A percentile compares a stretch with the other conserved stretches of the same genome.
Evolutionary conservation across 2,797 vertebrate genomes (phyloP).

Genomic region (Molothrus ater): DNA sequence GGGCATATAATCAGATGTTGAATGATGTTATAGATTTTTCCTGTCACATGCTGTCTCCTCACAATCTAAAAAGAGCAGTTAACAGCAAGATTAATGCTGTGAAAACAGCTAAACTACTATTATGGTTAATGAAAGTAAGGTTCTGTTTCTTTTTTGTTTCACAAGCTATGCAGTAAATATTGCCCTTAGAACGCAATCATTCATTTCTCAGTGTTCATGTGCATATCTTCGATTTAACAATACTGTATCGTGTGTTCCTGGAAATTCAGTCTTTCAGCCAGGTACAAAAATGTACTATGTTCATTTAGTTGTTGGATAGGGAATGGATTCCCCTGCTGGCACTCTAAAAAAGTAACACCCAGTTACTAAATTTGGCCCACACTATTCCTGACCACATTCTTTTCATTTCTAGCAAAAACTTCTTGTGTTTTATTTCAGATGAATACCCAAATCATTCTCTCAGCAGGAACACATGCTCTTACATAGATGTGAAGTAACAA

Average conservation of each 20-base stretch:
- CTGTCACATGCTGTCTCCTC: slow-evolving; percentile 20
- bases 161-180: slow-evolving; percentile 12
- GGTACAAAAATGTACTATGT: not conserved
- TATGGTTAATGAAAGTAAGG: not conserved
- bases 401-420: not conserved
- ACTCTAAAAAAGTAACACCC: not conserved
- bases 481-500: fast-evolving
- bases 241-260: not conserved
- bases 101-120: slow-evolving; percentile 23
- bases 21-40: slow-evolving; percentile 45
- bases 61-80: slow-evolving; percentile 33
- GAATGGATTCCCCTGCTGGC: not conserved
- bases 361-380: not conserved
- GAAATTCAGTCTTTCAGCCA: not conserved
- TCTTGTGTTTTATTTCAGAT: not conserved
- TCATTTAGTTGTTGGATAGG: not conserved
- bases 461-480: not conserved
- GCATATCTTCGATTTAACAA: not conserved
- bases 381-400: not conserved
- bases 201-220: not conserved
- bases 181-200: not conserved
- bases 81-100: slow-evolving; percentile 27
- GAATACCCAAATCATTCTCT: not conserved
- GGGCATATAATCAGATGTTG: slow-evolving; percentile 39
- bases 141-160: slow-evolving; percentile 12